Evolutionary conservation across 2,113 vertebrate genomes (phyloP), one percentile per base, ranked within the genome.

Genomic region (Otus sunia): DNA sequence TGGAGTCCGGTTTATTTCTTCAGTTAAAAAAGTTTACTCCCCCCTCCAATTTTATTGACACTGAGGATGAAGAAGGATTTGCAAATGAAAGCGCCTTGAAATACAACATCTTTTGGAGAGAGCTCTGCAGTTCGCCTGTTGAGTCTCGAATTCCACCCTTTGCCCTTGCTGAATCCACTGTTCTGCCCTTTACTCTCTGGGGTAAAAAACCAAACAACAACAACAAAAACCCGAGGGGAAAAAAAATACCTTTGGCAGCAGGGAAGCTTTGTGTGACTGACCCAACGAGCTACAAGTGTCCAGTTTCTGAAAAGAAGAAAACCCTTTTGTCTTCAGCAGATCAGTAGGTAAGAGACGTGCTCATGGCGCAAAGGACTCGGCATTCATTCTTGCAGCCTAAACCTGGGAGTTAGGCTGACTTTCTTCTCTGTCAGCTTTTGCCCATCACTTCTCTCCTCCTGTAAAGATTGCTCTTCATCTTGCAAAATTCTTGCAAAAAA

Each of bases 1-100:
- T 73, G 90, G 79, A 92, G 71, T 73, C 67, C n/a, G 15, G 36
- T 62, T 79, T 76, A 45, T 76, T 94, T 83, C 78, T 90, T 71
- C 88, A 39, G 63, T 86, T 92, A 10, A 80, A 88, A 94, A 94
- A 96, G 92, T 96, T 96, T 93, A 34, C 55, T 71, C 45, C 21
- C 27, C 72, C 41, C 43, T 89, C 71, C 78, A 3, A 63, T 86
- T 90, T 90, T 95, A 90, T 93, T 95, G 95, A 94, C 92, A 63
- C 75, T 84, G 96, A 83, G 95, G 88, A 92, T 93, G 96, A 97
- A 96, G 94, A 95, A 96, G 94, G 82, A 96, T 97, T 96, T 96
- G 96, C 94, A 94, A 95, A 77, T 94, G 96, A 96, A 96, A 96
- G 90, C 90, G 86, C 83, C 94, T 92, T 96, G 94, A 97, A 95